Evolutionary conservation across 2,797 vertebrate species (phyloP).

Genomic region (Coregonus suidteri): DNA sequence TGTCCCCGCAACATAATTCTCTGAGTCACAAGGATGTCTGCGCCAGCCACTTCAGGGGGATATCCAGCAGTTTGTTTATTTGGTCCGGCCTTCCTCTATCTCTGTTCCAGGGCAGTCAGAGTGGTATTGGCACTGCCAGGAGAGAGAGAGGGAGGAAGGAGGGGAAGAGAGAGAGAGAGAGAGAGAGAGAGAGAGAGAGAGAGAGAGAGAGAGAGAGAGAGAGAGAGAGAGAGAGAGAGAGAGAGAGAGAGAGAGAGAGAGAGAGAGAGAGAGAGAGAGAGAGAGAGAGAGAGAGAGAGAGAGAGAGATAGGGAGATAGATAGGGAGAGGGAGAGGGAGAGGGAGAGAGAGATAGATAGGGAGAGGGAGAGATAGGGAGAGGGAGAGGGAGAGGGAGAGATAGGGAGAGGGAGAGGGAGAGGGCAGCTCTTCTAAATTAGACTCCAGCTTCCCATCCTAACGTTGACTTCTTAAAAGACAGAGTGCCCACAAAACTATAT

Average conservation of each 20-base stretch:
- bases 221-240: constrained; percentile 4
- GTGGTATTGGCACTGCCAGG: constrained; percentile 5
- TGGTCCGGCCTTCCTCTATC: constrained; percentile 22
- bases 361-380: constrained; percentile 3
- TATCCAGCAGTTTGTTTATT: constrained; percentile 30
- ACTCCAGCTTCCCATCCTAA: background rate
- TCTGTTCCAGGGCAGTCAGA: constrained; percentile 13
- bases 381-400: constrained; percentile 16
- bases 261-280: constrained; percentile 6
- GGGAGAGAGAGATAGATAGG: background rate
- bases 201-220: constrained; percentile 1
- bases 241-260: background rate
- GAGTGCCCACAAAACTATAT: too few relatives aligned
- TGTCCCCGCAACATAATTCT: background rate
- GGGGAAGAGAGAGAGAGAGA: background rate
- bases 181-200: constrained; percentile 23
- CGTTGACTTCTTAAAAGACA: constrained; percentile 11
- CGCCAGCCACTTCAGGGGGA: constrained; percentile 17
- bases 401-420: constrained; percentile 3
- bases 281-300: background rate
- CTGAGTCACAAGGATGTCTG: constrained; percentile 13
- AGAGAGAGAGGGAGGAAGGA: constrained; percentile 5
- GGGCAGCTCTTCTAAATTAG: constrained; percentile 21
- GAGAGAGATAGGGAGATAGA: too few relatives aligned
- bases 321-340: constrained; percentile 8